Base-by-base conservation (phyloP, 2,888 invertebrate species). In the Rhyacophila evoluta region DNA sequence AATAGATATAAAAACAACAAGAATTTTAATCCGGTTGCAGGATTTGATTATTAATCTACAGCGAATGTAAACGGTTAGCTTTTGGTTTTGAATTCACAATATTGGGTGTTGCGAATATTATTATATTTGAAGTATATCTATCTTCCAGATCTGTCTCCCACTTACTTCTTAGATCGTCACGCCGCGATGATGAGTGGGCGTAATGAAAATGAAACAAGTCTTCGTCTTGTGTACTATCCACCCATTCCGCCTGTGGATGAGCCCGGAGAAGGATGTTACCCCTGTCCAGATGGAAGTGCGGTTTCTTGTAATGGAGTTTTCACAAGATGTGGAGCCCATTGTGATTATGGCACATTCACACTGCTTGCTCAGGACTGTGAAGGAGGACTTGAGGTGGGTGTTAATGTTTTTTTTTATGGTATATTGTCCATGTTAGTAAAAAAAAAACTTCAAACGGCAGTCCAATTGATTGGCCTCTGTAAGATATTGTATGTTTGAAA, bases 321-420 rank as follows among this genome's bases (percentile, higher is more conserved):
- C 86, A 92, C 92, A 41, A 90, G 94, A 39, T 94, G 93, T 84
- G 93, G 93, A 1, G 92, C 93, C 0, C 94, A 94, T 85, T 92
- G 93, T 27, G 95, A 95, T 86, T 93, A 93, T 83, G 94, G 94
- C 82, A 94, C 94, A 71, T 92, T 95, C 85, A 95, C 95, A 12
- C 87, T 95, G 80, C 88, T 95, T 67, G 91, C 94, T 38, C 91
- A 94, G 87, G 95, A 95, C 85, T 92, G 93, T 41, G 94, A 94
- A 83, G 94, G 95, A 12, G 95, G 95, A 0, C 88, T 95, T 8
- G 93, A 94, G 90, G 92, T 92, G 83, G 83, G 39, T 25, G 11
- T 10, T 15, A 36, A 36, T 72, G n/a, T n/a, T n/a, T n/a, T n/a
- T n/a, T n/a, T n/a, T n/a, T n/a, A n/a, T n/a, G n/a, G n/a, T n/a